Conservation (phyloP, 2,888 invertebrate species). For the Phorcus lineatus region DNA sequence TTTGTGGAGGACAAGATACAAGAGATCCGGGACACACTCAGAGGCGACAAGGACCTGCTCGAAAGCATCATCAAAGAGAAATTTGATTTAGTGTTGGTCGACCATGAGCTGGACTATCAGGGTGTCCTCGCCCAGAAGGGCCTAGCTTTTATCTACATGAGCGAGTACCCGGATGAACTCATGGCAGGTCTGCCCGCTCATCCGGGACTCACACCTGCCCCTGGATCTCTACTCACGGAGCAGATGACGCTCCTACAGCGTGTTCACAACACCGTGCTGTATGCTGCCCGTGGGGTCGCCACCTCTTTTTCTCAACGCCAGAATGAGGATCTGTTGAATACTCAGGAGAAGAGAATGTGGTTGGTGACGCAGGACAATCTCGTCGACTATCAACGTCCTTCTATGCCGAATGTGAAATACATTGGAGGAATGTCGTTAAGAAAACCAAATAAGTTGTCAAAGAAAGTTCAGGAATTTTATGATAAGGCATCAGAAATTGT, state of each 20-base stretch:
- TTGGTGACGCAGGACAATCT: constrained; percentile 35
- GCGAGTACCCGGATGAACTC: neutral
- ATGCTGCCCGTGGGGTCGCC: neutral
- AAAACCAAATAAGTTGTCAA: constrained; percentile 35
- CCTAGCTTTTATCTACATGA: constrained; percentile 31
- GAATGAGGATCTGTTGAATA: too few relatives aligned
- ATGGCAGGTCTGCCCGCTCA: neutral
- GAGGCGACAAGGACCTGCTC: neutral
- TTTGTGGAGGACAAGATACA: too few relatives aligned
- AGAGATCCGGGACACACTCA: neutral
- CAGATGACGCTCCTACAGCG: neutral
- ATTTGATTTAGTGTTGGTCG: too few relatives aligned
- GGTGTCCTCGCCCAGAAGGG: constrained; percentile 27
- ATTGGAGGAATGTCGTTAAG: constrained; percentile 41
- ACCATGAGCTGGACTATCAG: neutral
- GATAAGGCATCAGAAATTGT: too few relatives aligned
- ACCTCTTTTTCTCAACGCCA: neutral
- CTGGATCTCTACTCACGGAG: neutral
- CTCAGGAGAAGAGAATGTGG: constrained; percentile 19
- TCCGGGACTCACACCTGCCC: neutral
- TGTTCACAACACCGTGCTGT: neutral
- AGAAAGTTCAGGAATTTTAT: too few relatives aligned
- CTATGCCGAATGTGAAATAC: constrained; percentile 37
- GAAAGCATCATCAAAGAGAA: neutral
- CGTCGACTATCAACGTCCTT: constrained; percentile 38